phyloP scores from a whole-genome alignment of 2,888 invertebrate genomes.

The Galerucella nymphaeae region DNA sequence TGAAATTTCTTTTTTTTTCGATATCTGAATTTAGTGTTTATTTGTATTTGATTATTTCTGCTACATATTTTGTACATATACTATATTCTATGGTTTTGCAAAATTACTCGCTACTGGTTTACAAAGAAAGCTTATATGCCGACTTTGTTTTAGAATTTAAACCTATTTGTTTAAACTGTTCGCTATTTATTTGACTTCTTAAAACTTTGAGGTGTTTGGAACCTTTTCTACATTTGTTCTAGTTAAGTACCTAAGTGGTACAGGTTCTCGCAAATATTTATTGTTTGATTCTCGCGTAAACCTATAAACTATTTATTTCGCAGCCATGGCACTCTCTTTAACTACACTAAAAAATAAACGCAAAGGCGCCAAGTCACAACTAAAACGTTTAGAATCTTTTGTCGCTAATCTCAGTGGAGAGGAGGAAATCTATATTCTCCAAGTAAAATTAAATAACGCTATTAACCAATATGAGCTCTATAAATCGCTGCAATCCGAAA shows the following conservation, averaged over 20 bases:
- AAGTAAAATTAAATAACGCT: neutral
- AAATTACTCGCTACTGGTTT: no score
- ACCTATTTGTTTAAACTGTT: slow-evolving; percentile 4
- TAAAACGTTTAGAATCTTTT: slow-evolving; percentile 3
- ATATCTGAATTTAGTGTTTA: no score
- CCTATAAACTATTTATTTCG: no score
- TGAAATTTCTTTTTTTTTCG: no score
- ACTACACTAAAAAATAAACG: slow-evolving; percentile 6
- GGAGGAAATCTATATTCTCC: neutral
- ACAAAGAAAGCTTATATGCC: no score
- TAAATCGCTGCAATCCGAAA: slow-evolving; percentile 5
- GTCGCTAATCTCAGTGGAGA: neutral
- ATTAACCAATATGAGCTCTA: slow-evolving; percentile 3
- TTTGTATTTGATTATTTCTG: no score
- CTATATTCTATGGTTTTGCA: no score
- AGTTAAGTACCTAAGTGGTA: no score
- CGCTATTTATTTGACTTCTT: neutral
- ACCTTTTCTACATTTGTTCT: slow-evolving; percentile 1
- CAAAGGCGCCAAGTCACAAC: neutral
- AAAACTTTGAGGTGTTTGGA: slow-evolving; percentile 2
- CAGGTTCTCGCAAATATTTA: no score
- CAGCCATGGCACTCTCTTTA: slow-evolving; percentile 1
- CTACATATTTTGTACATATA: no score
- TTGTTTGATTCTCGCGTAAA: no score
- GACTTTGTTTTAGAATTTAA: neutral